Conservation (phyloP, 2,888 invertebrate species). For the Seira musarum region DNA sequence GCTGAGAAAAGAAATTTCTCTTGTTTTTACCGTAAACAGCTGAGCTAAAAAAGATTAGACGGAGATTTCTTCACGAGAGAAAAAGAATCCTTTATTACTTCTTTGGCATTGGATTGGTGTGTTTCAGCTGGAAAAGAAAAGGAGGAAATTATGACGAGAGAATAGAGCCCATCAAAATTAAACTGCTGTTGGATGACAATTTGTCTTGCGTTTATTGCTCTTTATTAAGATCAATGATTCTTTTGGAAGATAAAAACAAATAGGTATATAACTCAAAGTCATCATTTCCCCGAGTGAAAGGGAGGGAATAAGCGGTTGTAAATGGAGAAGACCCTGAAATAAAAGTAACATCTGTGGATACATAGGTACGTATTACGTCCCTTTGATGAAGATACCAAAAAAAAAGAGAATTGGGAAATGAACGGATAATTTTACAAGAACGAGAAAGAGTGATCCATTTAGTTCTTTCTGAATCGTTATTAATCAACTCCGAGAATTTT, state of each 20-base stretch:
- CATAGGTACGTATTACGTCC: no score
- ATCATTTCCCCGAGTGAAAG: not conserved
- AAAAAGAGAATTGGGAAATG: no score
- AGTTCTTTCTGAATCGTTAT: no score
- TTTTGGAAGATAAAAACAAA: conserved; percentile 18
- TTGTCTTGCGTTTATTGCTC: conserved; percentile 16
- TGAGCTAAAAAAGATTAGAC: not conserved
- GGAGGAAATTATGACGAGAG: conserved; percentile 30
- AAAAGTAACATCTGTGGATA: no score
- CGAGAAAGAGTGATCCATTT: no score
- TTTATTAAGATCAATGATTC: conserved; percentile 12
- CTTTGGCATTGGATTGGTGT: no score
- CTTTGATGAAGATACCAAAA: no score
- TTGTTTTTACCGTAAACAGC: not conserved
- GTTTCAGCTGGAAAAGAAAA: not conserved
- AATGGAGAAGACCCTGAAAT: no score
- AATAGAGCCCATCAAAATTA: conserved; percentile 28
- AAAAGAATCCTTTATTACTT: conserved; percentile 3
- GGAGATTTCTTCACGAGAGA: not conserved
- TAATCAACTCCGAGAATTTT: no score
- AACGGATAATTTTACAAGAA: no score
- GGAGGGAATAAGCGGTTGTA: no score
- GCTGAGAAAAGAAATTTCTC: not conserved
- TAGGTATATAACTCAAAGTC: conserved; percentile 12
- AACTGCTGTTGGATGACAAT: conserved; percentile 36